Conservation (phyloP, 2,113 vertebrate species). For the Oreocharis arfaki region DNA sequence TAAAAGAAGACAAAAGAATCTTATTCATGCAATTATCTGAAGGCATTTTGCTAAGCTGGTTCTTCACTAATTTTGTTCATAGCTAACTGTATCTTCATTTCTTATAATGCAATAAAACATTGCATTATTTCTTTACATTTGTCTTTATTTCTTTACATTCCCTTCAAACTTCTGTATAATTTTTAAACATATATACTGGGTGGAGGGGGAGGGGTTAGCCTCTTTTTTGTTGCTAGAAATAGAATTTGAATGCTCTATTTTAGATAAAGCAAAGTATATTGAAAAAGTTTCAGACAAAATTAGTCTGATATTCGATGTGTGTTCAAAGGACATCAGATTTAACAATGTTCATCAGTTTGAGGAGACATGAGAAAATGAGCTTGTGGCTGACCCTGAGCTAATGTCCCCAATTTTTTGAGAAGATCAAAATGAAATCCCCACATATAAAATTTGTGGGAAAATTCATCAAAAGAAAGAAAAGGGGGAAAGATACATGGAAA, state of each 20-base stretch:
- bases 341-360: neutral
- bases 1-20: neutral
- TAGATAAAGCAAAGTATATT: neutral
- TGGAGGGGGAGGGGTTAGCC: accelerated
- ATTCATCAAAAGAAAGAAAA: neutral
- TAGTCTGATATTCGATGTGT: neutral
- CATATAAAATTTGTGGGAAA: neutral
- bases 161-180: neutral
- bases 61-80: neutral
- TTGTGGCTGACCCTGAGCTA: neutral
- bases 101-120: neutral
- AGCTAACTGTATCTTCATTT: neutral
- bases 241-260: neutral
- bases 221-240: neutral
- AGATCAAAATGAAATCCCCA: neutral
- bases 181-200: neutral
- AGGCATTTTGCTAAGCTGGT: neutral
- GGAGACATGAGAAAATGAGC: neutral
- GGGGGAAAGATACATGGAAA: neutral
- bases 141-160: neutral
- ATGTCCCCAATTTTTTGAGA: neutral
- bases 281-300: neutral
- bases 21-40: neutral
- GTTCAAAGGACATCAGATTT: neutral
- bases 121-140: no score